These are phyloP conservation scores for Drosophila pachea DNA, from an alignment of 1,140 invertebrate genomes.

Conservation along the genomic window DNA sequence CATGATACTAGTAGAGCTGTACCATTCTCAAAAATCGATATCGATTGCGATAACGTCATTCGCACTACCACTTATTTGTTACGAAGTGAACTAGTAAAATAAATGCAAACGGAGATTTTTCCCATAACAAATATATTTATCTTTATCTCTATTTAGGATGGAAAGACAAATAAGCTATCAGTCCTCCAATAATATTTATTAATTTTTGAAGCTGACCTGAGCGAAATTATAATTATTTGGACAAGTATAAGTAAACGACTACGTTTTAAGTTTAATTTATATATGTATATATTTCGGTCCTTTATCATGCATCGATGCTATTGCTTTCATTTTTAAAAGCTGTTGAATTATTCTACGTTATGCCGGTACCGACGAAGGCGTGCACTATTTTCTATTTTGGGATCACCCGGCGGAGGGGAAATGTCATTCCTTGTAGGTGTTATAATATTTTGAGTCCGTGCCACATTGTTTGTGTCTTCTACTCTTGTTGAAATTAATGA, in stretches of 20 bases:
- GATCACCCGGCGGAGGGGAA: slow-evolving; percentile 74
- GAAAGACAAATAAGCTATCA: no score
- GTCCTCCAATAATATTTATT: no score
- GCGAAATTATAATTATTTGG: background rate
- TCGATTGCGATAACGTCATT: no score
- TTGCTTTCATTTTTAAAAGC: slow-evolving; percentile 22
- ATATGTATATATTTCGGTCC: slow-evolving; percentile 33
- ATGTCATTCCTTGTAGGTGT: slow-evolving; percentile 56
- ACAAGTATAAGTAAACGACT: slow-evolving; percentile 1
- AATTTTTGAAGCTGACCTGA: no score
- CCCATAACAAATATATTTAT: no score
- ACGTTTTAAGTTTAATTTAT: slow-evolving; percentile 14
- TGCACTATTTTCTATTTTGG: slow-evolving; percentile 76
- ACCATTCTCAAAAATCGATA: no score
- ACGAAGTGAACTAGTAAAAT: no score
- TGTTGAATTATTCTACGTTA: slow-evolving; percentile 71
- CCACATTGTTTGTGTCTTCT: slow-evolving; percentile 22
- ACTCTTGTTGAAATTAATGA: background rate
- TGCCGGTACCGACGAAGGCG: slow-evolving; percentile 74
- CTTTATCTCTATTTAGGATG: no score
- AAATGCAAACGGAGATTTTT: no score
- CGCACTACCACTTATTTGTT: no score
- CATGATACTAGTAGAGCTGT: no score
- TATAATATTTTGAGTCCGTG: slow-evolving; percentile 35
- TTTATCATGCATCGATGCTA: slow-evolving; percentile 33